Base-by-base conservation (phyloP, 2,113 vertebrate genomes). In the Cyprinodon variegatus region DNA sequence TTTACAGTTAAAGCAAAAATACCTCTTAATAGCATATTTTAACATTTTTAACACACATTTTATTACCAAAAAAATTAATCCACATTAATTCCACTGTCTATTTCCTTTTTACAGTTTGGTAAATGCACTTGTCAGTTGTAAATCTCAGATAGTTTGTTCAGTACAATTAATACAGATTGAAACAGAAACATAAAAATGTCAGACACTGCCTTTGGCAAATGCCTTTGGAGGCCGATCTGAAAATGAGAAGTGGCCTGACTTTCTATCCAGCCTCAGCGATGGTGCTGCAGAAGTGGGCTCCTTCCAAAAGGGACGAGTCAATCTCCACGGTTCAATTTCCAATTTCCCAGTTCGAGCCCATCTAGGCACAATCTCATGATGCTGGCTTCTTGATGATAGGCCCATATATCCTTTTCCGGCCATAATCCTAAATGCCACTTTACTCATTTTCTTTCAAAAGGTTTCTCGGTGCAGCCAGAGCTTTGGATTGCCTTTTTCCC, bases 251-350 rank as follows among this genome's bases (percentile, higher is more conserved):
- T 72, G 4, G 13, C 76, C 82, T 73, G 70, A 86, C 83, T 82
- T 77, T 66, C 66, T 78, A 76, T 83, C 82, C 70, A 80, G 38
- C 61, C 45, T 64, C 66, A 57, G 75, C 68, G 38, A 68, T 71
- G 74, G 68, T 68, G 57, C 76, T 48, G 65, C 70, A 20, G 15
- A 20, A 77, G 73, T 72, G 41, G 41, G 61, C 57, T 75, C 64
- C 74, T 43, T 69, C 84, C 77, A 71, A 70, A 70, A 84, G 70
- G 43, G 3, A 74, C 62, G 76, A 88, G 84, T 93, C 82, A 10
- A 88, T 90, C 86, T 77, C 79, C 81, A 75, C n/a, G 66, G 85
- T 91, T 92, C 84, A 91, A 88, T 94, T 94, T 94, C 84, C 90
- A 85, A 91, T 94, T 92, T 91, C 90, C 84, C 85, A 83, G 65